Percentiles rank a stretch among this genome's conserved stretches.
Evolutionary conservation across 2,113 vertebrate genomes (phyloP).

Genomic region (Bujurquina vittata): DNA sequence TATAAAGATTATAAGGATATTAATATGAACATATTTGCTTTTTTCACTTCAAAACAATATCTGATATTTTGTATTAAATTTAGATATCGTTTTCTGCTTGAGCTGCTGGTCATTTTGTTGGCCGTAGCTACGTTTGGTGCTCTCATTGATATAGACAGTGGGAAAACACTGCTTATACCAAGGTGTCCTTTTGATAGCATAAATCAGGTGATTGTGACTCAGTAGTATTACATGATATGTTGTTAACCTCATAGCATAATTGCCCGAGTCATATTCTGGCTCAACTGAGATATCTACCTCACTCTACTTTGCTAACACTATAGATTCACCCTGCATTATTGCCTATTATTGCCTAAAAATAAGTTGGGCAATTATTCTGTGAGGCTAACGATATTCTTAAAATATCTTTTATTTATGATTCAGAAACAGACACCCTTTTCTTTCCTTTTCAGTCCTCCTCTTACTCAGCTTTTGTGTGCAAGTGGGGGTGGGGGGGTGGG

Average conservation of each 20-base stretch:
- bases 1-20: not conserved
- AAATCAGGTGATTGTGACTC: not conserved
- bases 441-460: not conserved
- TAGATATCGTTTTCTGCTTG: not conserved
- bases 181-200: not conserved
- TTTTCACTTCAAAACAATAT: not conserved
- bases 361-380: too few species aligned
- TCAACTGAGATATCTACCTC: too few species aligned
- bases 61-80: not conserved
- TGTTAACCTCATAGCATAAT: too few species aligned
- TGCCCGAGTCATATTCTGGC: too few species aligned
- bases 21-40: not conserved
- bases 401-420: not conserved
- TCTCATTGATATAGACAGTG: not conserved
- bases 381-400: not conserved
- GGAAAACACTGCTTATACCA: not conserved
- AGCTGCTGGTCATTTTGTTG: not conserved
- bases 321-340: too few species aligned
- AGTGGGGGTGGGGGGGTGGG: not conserved
- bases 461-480: not conserved
- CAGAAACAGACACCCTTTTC: constrained; percentile 1
- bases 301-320: too few species aligned
- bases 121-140: not conserved
- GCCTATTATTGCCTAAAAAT: too few species aligned
- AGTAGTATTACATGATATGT: not conserved